Conservation (phyloP, 1,140 invertebrate species). For the Zeugodacus cucurbitae region DNA sequence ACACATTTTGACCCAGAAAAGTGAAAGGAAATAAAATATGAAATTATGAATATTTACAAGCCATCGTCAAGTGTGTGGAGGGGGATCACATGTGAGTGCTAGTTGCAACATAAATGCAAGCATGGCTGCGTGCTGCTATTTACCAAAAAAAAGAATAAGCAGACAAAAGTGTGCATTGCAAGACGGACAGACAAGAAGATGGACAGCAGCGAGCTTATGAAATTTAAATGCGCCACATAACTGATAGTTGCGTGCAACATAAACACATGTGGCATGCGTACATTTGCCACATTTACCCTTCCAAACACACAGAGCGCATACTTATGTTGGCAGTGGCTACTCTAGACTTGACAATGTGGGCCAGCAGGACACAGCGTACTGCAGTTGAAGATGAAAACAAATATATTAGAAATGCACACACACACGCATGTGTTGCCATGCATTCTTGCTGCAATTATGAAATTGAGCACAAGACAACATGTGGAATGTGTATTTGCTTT, state of each 20-base stretch:
- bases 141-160: not conserved
- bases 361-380: not conserved
- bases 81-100: not conserved
- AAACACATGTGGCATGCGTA: not conserved
- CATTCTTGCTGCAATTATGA: constrained; percentile 27
- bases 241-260: not conserved
- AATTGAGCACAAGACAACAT: constrained; percentile 25
- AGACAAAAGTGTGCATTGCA: not conserved
- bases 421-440: not conserved
- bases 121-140: not conserved
- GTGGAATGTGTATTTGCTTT: constrained; percentile 1
- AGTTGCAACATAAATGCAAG: not conserved
- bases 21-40: not conserved
- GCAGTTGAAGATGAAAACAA: not conserved
- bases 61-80: too few species aligned
- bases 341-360: constrained; percentile 3
- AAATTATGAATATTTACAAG: constrained; percentile 26
- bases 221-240: constrained; percentile 14
- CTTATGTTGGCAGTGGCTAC: not conserved
- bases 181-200: constrained; percentile 5
- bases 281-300: not conserved
- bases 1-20: constrained; percentile 24
- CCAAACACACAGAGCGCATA: not conserved
- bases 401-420: not conserved
- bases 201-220: constrained; percentile 5